A percentile compares a stretch with the other conserved stretches of the same genome.
phyloP scores from a whole-genome alignment of 2,797 vertebrate genomes.

The Lithobates pipiens region DNA sequence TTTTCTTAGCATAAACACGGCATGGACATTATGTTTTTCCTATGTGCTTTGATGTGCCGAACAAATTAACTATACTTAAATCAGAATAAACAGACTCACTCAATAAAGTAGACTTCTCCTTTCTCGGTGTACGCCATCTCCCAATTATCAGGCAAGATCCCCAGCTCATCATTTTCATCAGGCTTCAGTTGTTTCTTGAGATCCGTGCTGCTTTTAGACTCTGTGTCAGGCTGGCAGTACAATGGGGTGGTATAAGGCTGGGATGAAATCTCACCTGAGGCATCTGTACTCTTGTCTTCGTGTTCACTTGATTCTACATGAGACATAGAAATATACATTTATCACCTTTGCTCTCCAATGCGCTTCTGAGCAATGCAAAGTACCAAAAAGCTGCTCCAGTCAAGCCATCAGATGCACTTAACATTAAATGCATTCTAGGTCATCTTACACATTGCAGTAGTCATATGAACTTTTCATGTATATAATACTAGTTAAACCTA shows the following conservation, averaged over 20 bases:
- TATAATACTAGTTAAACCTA: background rate
- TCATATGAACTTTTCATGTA: background rate
- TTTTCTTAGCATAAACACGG: background rate
- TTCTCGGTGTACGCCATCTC: constrained; percentile 99
- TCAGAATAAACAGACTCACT: constrained; percentile 81
- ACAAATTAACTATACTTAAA: background rate
- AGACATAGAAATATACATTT: constrained; percentile 58
- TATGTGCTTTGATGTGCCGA: background rate
- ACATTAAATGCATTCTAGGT: background rate
- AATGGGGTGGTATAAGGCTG: constrained; percentile 80
- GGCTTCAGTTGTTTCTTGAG: constrained; percentile 82
- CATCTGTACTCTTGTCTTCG: constrained; percentile 91
- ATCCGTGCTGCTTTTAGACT: constrained; percentile 82
- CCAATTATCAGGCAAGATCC: constrained; percentile 95
- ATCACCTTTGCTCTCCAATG: constrained; percentile 3
- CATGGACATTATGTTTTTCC: background rate
- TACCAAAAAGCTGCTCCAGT: background rate
- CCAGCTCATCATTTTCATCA: constrained; percentile 89
- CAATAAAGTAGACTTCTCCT: constrained; percentile 98
- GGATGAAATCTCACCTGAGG: constrained; percentile 82
- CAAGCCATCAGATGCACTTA: background rate
- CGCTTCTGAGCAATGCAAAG: background rate
- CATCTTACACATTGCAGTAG: background rate
- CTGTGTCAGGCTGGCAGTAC: constrained; percentile 82
- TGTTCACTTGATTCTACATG: constrained; percentile 93